Base-by-base conservation (phyloP, 2,113 vertebrate species). In the Campylorhamphus procurvoides region DNA sequence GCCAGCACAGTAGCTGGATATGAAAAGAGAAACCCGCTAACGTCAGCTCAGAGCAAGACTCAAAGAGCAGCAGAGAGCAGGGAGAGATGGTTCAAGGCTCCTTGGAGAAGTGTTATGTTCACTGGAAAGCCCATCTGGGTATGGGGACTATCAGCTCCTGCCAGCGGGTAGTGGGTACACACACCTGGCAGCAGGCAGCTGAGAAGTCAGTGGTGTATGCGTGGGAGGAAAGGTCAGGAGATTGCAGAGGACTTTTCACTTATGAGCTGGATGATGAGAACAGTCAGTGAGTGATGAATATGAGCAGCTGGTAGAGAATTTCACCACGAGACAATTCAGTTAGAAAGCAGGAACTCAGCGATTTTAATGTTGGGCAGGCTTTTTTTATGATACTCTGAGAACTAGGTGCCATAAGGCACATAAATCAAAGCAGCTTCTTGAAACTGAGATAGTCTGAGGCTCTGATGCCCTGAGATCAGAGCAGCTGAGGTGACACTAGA, bases 1-100 rank as follows among this genome's bases (percentile, higher is more conserved):
- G 89, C 84, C 96, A 94, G 77, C 81, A 96, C 96, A 67, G 96
- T 95, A 97, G 96, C 96, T 96, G 77, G 17, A 84, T 53, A 62
- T 37, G 91, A 83, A 94, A 91, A 72, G 74, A 89, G 91, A 95
- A 94, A 95, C 84, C 77, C 56, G 84, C 78, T 90, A 35, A 92
- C 4, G 69, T 89, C 84, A 91, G 74, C 81, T 84, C 81, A 64
- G 53, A 62, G 25, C 40, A 31, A 78, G 81, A 71, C 46, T 77
- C n/a, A 87, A 74, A 37, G 18, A 59, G 64, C 60, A 84, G 42
- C 66, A 50, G 40, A 46, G 75, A 67, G 52, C 14, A 42, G 62
- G 8, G 29, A 72, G 42, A 75, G 52, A 15, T 18, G 35, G 9
- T 49, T 85, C 44, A 28, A 49, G n/a, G n/a, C 17, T 56, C 28